Evolutionary conservation across 2,888 invertebrate genomes (phyloP).

Genomic region (Choreutis nemorana): DNA sequence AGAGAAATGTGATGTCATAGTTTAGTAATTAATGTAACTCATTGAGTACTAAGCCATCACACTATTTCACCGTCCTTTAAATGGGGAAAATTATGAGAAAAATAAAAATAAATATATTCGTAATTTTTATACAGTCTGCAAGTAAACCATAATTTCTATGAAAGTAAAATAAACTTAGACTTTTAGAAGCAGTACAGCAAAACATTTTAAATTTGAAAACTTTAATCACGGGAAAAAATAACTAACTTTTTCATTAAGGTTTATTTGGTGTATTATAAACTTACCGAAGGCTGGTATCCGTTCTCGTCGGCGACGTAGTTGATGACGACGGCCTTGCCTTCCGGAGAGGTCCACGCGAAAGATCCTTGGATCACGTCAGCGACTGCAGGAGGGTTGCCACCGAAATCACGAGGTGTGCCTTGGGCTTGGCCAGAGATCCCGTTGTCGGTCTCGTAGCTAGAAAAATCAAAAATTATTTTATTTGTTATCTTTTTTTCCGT

Average conservation of each 20-base stretch:
- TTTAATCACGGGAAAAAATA: slow-evolving; percentile 3
- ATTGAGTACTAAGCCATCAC: too few species aligned
- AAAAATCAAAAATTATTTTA: too few species aligned
- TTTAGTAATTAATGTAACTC: too few species aligned
- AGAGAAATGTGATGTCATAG: too few species aligned
- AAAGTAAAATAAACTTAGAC: too few species aligned
- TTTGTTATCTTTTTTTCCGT: too few species aligned
- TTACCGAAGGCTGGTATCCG: slow-evolving; percentile 46
- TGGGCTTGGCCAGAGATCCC: slow-evolving; percentile 59
- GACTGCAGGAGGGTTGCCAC: slow-evolving; percentile 15
- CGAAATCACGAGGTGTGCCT: slow-evolving; percentile 43
- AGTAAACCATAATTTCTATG: too few species aligned
- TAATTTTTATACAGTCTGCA: too few species aligned
- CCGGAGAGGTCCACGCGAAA: slow-evolving; percentile 55
- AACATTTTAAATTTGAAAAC: slow-evolving; percentile 12
- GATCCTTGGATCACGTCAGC: slow-evolving; percentile 36
- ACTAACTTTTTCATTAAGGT: slow-evolving; percentile 9
- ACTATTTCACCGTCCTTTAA: too few species aligned
- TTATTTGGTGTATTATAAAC: slow-evolving; percentile 4
- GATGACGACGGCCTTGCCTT: slow-evolving; percentile 56
- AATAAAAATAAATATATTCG: too few species aligned
- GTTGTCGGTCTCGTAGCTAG: slow-evolving; percentile 29
- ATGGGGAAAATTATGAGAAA: too few species aligned
- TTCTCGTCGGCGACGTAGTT: slow-evolving; percentile 64
- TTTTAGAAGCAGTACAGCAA: too few species aligned